Evolutionary conservation across 2,888 invertebrate genomes (phyloP), one percentile per base, ranked within the genome.

Genomic region (Daptonema setosum): DNA sequence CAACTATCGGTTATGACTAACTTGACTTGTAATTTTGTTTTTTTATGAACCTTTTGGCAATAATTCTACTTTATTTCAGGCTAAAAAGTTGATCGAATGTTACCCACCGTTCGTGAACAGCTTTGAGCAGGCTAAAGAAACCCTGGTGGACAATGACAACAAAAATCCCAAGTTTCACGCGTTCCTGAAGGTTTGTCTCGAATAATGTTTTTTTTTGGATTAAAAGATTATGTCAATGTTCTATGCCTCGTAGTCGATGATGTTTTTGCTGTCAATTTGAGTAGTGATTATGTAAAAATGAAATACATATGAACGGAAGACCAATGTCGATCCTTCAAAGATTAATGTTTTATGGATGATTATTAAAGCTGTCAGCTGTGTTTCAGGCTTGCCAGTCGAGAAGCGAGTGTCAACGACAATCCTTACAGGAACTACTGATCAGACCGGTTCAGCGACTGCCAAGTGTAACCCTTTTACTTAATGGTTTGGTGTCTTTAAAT

Each of bases 31-130:
- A n/a, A n/a, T n/a, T n/a, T n/a, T n/a, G n/a, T n/a, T n/a, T n/a
- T n/a, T n/a, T n/a, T n/a, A n/a, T n/a, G n/a, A n/a, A n/a, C n/a
- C n/a, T n/a, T n/a, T n/a, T n/a, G n/a, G n/a, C n/a, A n/a, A n/a
- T n/a, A n/a, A n/a, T n/a, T n/a, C n/a, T n/a, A n/a, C n/a, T n/a
- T 28, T 52, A 28, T 62, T 68, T 17, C 65, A 78, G 77, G 83
- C 85, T 56, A 82, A 83, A 56, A 87, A 85, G 68, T 78, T 95
- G 70, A 79, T 84, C 63, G 88, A 86, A 74, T 86, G 88, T 1
- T 97, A 97, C 76, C 93, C 93, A 60, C 88, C 91, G 25, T 97
- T 90, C 75, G 85, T 97, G 56, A 97, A 97, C 76, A 93, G 86
- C 76, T 93, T 91, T 73, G 93, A 95, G 74, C 85, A 87, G 72